These are phyloP conservation scores for Nyctalus aviator DNA, from an alignment of 2,797 vertebrate genomes.

Conservation along the genomic window DNA sequence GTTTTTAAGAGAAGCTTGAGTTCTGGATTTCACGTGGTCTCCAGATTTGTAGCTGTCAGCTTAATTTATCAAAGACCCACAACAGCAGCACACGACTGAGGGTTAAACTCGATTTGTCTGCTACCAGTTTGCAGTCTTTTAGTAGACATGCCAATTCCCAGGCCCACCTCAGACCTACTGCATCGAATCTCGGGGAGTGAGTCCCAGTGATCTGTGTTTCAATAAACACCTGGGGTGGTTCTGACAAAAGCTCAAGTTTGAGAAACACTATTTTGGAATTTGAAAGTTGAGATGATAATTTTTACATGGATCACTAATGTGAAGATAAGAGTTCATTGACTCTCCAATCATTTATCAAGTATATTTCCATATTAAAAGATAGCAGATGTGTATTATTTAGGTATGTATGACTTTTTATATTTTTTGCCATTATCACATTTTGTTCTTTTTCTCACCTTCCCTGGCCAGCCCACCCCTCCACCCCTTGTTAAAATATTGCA, in stretches of 20 bases:
- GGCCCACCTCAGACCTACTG: background rate
- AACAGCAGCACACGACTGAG: background rate
- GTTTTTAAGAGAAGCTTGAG: constrained; percentile 30
- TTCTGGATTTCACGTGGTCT: constrained; percentile 15
- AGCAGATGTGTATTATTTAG: background rate
- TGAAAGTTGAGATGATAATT: background rate
- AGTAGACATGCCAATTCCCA: background rate
- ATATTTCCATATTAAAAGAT: background rate
- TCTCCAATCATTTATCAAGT: background rate
- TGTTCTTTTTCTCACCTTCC: background rate
- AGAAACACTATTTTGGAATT: background rate
- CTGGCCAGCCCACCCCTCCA: background rate
- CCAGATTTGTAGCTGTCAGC: background rate
- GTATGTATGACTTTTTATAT: background rate
- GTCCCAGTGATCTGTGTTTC: background rate
- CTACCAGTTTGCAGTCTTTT: background rate
- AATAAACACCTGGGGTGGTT: background rate
- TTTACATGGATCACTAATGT: background rate
- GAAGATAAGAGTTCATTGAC: background rate
- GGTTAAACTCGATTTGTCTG: background rate
- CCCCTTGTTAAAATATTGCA: background rate
- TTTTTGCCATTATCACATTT: constrained; percentile 26
- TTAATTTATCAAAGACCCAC: background rate
- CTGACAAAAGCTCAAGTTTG: background rate
- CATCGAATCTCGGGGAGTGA: background rate